Conservation (phyloP, 2,113 vertebrate species). For the Catharus fuscescens region DNA sequence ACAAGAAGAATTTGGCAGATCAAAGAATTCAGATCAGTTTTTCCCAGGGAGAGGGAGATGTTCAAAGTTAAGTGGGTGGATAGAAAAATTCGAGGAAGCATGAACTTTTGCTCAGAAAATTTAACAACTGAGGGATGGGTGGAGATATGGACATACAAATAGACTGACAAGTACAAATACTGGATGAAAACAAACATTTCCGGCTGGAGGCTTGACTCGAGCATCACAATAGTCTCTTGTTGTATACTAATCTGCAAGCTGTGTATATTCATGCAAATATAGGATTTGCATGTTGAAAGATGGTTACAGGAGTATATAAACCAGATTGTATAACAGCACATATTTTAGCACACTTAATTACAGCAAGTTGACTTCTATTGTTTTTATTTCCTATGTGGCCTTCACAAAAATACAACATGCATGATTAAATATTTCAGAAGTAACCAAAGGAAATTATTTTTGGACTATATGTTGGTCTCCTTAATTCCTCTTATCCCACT, state of each 20-base stretch:
- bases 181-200: background rate
- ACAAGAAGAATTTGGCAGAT: background rate
- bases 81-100: constrained; percentile 10
- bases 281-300: background rate
- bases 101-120: constrained; percentile 21
- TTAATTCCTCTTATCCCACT: background rate
- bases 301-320: background rate
- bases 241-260: background rate
- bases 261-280: background rate
- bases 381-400: background rate
- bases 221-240: background rate
- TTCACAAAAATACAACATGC: background rate
- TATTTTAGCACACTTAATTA: background rate
- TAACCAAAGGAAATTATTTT: background rate
- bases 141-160: background rate
- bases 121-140: background rate
- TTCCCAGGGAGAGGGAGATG: constrained; percentile 38
- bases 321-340: background rate
- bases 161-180: background rate
- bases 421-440: background rate
- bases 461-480: background rate
- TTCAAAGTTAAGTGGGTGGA: constrained; percentile 35
- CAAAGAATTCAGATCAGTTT: constrained; percentile 23
- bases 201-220: background rate
- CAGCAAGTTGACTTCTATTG: background rate